Evolutionary conservation across 2,888 invertebrate genomes (phyloP).

Genomic region (Xestobium rufovillosum): DNA sequence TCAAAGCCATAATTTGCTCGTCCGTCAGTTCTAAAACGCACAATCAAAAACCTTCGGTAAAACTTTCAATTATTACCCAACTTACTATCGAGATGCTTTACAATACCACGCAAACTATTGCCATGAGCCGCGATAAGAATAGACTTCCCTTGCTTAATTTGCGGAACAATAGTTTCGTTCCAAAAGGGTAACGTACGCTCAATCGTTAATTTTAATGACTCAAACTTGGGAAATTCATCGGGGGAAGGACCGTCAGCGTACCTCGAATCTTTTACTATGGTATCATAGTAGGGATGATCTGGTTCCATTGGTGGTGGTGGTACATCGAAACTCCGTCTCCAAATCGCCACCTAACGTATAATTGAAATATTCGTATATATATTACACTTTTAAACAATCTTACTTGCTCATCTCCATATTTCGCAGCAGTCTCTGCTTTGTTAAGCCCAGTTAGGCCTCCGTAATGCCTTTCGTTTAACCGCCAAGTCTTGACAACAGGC

Average conservation of each 20-base stretch:
- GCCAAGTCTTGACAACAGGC: constrained; percentile 52
- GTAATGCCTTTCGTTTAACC: constrained; percentile 59
- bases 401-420: constrained; percentile 59
- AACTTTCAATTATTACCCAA: constrained; percentile 9
- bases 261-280: constrained; percentile 70
- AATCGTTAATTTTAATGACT: constrained; percentile 79
- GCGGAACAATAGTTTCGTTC: constrained; percentile 79
- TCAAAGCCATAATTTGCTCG: constrained; percentile 65
- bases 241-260: constrained; percentile 61
- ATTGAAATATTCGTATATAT: constrained; percentile 34
- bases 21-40: constrained; percentile 54
- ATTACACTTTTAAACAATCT: constrained; percentile 6
- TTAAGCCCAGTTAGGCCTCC: constrained; percentile 61
- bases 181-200: constrained; percentile 82
- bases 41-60: constrained; percentile 6
- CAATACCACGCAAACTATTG: constrained; percentile 80
- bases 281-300: constrained; percentile 68
- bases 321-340: constrained; percentile 81
- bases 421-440: constrained; percentile 59
- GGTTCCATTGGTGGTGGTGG: constrained; percentile 79
- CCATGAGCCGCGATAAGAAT: constrained; percentile 85
- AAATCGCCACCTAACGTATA: constrained; percentile 61
- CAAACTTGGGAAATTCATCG: constrained; percentile 75
- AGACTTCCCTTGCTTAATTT: constrained; percentile 74
- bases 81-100: constrained; percentile 58